phyloP scores from a whole-genome alignment of 2,888 invertebrate genomes.

The Agonopterix subpropinquella region DNA sequence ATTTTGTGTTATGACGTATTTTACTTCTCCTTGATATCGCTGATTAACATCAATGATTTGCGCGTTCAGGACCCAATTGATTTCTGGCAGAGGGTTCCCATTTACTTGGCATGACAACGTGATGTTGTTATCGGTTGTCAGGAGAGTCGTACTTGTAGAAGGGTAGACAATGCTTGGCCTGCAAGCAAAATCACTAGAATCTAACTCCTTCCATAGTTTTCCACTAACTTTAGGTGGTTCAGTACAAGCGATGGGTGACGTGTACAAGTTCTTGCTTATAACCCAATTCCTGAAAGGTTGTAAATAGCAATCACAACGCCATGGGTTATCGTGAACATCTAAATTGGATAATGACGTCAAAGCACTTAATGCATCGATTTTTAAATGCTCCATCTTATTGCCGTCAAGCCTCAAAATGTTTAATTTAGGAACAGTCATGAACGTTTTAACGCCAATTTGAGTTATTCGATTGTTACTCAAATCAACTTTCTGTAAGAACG shows the following conservation, averaged over 20 bases:
- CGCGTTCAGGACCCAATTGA: constrained; percentile 83
- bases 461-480: constrained; percentile 85
- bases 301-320: constrained; percentile 92
- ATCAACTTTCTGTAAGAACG: constrained; percentile 84
- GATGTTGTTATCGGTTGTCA: constrained; percentile 79
- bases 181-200: constrained; percentile 87
- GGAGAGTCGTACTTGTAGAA: constrained; percentile 72
- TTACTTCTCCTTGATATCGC: constrained; percentile 63
- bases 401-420: constrained; percentile 81
- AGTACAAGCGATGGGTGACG: constrained; percentile 82
- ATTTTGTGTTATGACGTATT: constrained; percentile 56
- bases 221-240: constrained; percentile 81
- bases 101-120: constrained; percentile 84
- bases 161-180: constrained; percentile 84
- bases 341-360: constrained; percentile 82
- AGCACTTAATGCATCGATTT: constrained; percentile 78
- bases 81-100: constrained; percentile 85
- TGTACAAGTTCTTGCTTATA: constrained; percentile 82
- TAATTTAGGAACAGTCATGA: constrained; percentile 80
- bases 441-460: constrained; percentile 81
- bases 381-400: constrained; percentile 83
- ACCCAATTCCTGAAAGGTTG: constrained; percentile 87
- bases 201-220: constrained; percentile 83
- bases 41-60: constrained; percentile 74
- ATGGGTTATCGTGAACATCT: constrained; percentile 87